Evolutionary conservation across 1,140 invertebrate species (phyloP), one percentile per base, ranked within the genome.

Genomic region (Daktulosphaira vitifoliae): DNA sequence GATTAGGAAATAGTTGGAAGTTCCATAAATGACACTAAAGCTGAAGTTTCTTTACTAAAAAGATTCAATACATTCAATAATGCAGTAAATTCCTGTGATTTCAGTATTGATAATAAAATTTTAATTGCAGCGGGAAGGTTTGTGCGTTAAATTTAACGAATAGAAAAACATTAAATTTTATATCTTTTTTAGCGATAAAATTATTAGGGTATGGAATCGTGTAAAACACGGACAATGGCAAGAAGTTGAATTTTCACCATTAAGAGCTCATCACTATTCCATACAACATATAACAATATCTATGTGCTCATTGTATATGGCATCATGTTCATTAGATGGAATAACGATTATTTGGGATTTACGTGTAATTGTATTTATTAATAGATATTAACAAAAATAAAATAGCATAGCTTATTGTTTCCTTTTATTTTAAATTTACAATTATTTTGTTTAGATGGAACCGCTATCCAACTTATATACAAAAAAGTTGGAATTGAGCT

Each of bases 241-340:
- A 16, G 66, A 66, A 39, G 20, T 54, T n/a, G 74, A 80, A 78
- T 2, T 72, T 81, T 22, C 66, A 4, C 68, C 68, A 42, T 42
- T 69, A 13, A 79, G 79, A 44, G 77, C 74, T 15, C 83, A 85
- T 68, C 79, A 78, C n/a, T 85, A 84, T 67, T 76, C 80, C 26
- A 78, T 85, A 37, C 83, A 84, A 72, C 75, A 79, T 50, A 76
- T 85, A 13, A 80, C 82, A 52, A 87, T 89, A 71, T 85, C 82
- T 37, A 79, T 82, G 7, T 79, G 79, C 70, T 81, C 82, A n/a
- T 78, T 73, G 11, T 76, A 81, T 65, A 71, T 89, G 23, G 85
- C 84, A 1, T 82, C 86, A 15, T 85, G 83, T 70, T 89, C 86
- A 3, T 79, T 84, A 23, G 87, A 89, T 75, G 87, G 88, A 2